A percentile compares a stretch with the other conserved stretches of the same genome.
Evolutionary conservation across 2,797 vertebrate species (phyloP).

Genomic region (Acipenser oxyrinchus): DNA sequence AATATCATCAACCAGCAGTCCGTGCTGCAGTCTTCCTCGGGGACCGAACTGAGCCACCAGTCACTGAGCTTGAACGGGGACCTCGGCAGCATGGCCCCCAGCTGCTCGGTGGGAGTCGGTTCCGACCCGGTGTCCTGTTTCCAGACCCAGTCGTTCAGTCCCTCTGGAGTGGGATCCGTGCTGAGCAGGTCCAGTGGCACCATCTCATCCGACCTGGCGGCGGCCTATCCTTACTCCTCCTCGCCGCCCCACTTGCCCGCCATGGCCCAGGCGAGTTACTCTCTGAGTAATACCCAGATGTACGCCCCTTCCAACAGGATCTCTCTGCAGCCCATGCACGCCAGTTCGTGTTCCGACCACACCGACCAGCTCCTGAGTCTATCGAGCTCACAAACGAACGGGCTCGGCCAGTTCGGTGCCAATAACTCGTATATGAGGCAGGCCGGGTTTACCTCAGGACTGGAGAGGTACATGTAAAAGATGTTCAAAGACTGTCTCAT

Average conservation of each 20-base stretch:
- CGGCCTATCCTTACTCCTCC: constrained; percentile 57
- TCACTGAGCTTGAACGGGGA: constrained; percentile 60
- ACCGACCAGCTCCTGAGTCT: constrained; percentile 76
- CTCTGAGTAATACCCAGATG: constrained; percentile 67
- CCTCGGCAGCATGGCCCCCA: constrained; percentile 53
- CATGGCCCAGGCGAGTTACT: constrained; percentile 66
- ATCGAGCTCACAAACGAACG: constrained; percentile 56
- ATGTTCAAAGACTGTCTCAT: not conserved
- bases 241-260: constrained; percentile 65
- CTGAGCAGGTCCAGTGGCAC: constrained; percentile 51
- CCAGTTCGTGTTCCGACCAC: constrained; percentile 68
- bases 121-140: constrained; percentile 63
- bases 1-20: constrained; percentile 81
- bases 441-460: constrained; percentile 68
- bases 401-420: constrained; percentile 53
- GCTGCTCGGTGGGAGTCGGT: constrained; percentile 54
- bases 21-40: constrained; percentile 53
- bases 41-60: constrained; percentile 54
- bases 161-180: constrained; percentile 36
- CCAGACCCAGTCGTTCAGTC: constrained; percentile 49
- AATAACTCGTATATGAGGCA: constrained; percentile 80
- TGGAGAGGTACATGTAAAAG: constrained; percentile 85
- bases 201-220: constrained; percentile 52
- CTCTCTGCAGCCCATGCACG: constrained; percentile 59
- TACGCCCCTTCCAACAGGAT: constrained; percentile 69